Evolutionary conservation across 2,113 vertebrate genomes (phyloP).

Genomic region (Egretta garzetta): DNA sequence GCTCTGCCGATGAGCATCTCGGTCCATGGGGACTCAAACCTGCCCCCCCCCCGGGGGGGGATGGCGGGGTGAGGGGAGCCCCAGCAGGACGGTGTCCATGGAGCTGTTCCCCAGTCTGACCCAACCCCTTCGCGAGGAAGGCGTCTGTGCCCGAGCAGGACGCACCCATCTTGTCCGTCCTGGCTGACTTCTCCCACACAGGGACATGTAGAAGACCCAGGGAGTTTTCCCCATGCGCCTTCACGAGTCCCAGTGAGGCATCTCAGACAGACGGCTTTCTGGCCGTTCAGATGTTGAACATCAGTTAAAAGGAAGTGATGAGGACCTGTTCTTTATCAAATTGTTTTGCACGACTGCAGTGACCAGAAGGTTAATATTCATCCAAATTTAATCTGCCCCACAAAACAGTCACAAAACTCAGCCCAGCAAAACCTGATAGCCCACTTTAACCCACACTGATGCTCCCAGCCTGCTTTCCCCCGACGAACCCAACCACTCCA

Average conservation of each 20-base stretch:
- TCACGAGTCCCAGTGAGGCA: fast-evolving
- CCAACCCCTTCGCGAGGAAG: not conserved
- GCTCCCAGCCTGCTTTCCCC: not conserved
- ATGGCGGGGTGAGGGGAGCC: not conserved
- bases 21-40: not conserved
- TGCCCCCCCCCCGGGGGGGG: too few species aligned
- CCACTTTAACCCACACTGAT: fast-evolving
- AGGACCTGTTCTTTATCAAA: not conserved
- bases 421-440: not conserved
- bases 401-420: not conserved
- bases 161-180: not conserved
- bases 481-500: not conserved
- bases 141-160: fast-evolving
- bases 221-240: not conserved
- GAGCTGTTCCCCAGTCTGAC: not conserved
- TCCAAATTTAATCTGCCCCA: not conserved
- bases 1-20: not conserved
- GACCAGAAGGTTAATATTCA: not conserved
- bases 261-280: not conserved
- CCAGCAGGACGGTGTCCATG: not conserved
- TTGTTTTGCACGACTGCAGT: not conserved
- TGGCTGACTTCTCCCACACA: not conserved
- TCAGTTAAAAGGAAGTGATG: not conserved
- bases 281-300: not conserved
- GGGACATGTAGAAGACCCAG: not conserved